These are phyloP conservation scores for Eospalax fontanierii DNA, from an alignment of 2,797 vertebrate species.

Conservation along the genomic window DNA sequence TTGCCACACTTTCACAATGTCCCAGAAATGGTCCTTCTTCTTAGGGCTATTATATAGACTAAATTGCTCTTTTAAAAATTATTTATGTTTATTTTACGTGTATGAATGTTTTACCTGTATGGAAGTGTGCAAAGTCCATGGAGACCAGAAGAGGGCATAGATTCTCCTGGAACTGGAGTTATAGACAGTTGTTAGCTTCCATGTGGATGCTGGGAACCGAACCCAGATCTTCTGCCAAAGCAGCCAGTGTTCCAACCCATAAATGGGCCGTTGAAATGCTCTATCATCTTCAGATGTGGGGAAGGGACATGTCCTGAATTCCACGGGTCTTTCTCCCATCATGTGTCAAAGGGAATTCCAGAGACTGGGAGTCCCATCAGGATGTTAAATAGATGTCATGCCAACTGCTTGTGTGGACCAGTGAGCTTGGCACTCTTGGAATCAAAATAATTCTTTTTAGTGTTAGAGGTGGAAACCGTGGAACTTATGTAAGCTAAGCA, in stretches of 20 bases:
- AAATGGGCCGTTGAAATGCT: too few relatives aligned
- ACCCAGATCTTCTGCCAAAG: too few relatives aligned
- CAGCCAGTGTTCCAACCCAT: too few relatives aligned
- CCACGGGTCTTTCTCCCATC: accelerated
- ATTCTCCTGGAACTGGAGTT: too few relatives aligned
- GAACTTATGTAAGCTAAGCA: neutral
- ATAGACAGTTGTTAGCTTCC: too few relatives aligned
- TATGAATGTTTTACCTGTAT: too few relatives aligned
- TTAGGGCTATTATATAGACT: neutral
- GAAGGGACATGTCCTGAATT: neutral
- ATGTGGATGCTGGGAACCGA: too few relatives aligned
- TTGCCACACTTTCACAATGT: neutral
- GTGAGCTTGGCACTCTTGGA: neutral
- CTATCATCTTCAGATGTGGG: neutral
- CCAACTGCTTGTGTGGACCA: neutral
- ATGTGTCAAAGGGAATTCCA: neutral
- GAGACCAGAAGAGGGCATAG: too few relatives aligned
- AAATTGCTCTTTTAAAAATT: neutral
- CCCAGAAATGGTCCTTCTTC: neutral
- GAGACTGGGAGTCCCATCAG: neutral
- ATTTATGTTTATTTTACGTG: too few relatives aligned
- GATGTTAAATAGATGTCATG: neutral
- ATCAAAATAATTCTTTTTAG: neutral
- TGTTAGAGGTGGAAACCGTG: neutral
- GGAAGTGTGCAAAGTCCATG: too few relatives aligned